Conservation (phyloP, 2,888 invertebrate genomes). For the Oscheius onirici region DNA sequence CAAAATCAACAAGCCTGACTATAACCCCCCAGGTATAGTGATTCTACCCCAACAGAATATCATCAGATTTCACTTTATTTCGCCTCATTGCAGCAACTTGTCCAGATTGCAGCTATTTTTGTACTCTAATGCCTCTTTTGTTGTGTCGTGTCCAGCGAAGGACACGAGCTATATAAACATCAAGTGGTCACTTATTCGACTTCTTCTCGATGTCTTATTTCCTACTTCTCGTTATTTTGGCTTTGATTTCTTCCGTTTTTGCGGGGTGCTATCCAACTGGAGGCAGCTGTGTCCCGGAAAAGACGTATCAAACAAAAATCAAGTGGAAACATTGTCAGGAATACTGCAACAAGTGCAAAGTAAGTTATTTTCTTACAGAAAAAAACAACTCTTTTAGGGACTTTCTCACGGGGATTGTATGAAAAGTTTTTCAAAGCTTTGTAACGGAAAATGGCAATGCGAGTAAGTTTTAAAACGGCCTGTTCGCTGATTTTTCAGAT, state of each 20-base stretch:
- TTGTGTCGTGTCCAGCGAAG: neutral
- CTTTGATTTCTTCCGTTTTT: neutral
- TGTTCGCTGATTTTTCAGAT: neutral
- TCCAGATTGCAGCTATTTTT: neutral
- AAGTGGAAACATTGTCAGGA: constrained; percentile 25
- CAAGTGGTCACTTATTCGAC: neutral
- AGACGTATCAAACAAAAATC: constrained; percentile 17
- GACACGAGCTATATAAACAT: constrained; percentile 7
- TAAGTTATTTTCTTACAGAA: neutral
- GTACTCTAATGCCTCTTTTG: constrained; percentile 5
- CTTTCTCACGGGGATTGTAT: constrained; percentile 15
- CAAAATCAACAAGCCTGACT: too few relatives aligned
- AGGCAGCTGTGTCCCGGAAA: constrained; percentile 16
- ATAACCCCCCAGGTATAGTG: too few relatives aligned
- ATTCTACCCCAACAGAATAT: too few relatives aligned
- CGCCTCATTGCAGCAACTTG: neutral
- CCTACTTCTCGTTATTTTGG: neutral
- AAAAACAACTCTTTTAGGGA: neutral
- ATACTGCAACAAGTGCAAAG: constrained; percentile 33
- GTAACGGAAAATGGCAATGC: constrained; percentile 30
- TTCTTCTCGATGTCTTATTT: neutral
- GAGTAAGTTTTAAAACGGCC: neutral
- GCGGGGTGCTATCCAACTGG: constrained; percentile 29
- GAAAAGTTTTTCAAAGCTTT: constrained; percentile 9
- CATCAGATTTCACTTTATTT: too few relatives aligned